Percentiles rank a stretch among this genome's conserved stretches.
Conservation (phyloP, 2,113 vertebrate genomes). For the Leiothrix lutea region DNA sequence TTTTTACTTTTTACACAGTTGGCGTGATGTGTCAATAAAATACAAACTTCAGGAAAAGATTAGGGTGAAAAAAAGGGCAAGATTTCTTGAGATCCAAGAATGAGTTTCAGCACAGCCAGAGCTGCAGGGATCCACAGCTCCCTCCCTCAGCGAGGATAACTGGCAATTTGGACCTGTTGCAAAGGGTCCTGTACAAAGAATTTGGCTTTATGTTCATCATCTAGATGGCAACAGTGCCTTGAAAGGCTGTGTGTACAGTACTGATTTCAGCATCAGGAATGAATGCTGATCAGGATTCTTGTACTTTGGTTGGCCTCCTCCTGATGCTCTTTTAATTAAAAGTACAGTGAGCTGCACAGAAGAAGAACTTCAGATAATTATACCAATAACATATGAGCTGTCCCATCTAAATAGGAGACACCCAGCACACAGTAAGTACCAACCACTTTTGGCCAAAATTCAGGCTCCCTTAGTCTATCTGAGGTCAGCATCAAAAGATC, state of each 20-base stretch:
- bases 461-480: not conserved
- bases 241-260: not conserved
- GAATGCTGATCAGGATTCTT: not conserved
- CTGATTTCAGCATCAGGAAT: not conserved
- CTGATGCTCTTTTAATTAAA: not conserved
- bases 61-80: not conserved
- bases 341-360: not conserved
- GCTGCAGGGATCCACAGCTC: not conserved
- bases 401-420: not conserved
- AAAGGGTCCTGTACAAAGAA: not conserved
- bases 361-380: not conserved
- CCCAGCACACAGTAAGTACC: not conserved
- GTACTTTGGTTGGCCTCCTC: not conserved
- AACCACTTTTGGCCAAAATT: not conserved
- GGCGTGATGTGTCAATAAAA: not conserved
- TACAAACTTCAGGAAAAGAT: not conserved
- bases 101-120: not conserved
- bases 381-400: not conserved
- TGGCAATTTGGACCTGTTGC: not conserved
- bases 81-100: not conserved
- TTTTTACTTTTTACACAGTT: not conserved
- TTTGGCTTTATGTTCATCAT: not conserved
- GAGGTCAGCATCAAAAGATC: not conserved
- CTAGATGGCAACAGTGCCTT: not conserved
- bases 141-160: rapidly evolving